Base-by-base conservation (phyloP, 92 coral and sea anemone species). In the Anthopleura xanthogrammica region DNA sequence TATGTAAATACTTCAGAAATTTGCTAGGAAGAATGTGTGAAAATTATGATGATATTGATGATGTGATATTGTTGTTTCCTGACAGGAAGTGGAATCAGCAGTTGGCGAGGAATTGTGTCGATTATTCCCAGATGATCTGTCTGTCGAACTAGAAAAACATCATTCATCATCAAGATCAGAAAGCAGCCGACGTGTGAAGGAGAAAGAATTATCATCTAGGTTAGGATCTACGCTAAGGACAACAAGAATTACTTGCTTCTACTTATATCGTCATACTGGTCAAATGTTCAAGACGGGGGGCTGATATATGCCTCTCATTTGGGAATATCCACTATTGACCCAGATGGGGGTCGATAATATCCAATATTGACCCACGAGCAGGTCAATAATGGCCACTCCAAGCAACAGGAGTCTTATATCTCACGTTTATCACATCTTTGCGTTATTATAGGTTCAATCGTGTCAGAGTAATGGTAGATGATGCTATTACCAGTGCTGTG, bases 1-100 rank as follows among this genome's bases (percentile, higher is more conserved):
- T 50, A 50, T 50, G 54, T 50, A 50, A 50, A 50, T 50, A 29
- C 36, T 29, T 50, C 54, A 11, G 11, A 50, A 50, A 50, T 50
- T 50, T 50, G 0, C 54, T 5, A 50, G 54, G 54, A 11, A 50
- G 54, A 50, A 50, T 50, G 0, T 0, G 54, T 14, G 5, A 60
- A 5, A 5, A 19, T 17, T 7, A 62, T 62, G 24, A 5, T 62
- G 58, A 14, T 14, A 23, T 62, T 62, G 23, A 62, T 62, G 9
- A n/a, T 62, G 70, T 62, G 70, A 20, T 62, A 62, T 62, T 62
- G 24, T 68, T 29, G 11, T 68, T 13, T 68, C 16, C 42, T 19
- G 74, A 1, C 80, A 97, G 99, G 99, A 97, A 84, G 99, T 97
- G 88, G 99, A 97, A 77, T 98, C 99, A 73, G 24, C 89, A 20